Percentiles rank a stretch among this genome's conserved stretches.
Conservation (phyloP, 1,140 invertebrate genomes). For the Sinonovacula constricta region DNA sequence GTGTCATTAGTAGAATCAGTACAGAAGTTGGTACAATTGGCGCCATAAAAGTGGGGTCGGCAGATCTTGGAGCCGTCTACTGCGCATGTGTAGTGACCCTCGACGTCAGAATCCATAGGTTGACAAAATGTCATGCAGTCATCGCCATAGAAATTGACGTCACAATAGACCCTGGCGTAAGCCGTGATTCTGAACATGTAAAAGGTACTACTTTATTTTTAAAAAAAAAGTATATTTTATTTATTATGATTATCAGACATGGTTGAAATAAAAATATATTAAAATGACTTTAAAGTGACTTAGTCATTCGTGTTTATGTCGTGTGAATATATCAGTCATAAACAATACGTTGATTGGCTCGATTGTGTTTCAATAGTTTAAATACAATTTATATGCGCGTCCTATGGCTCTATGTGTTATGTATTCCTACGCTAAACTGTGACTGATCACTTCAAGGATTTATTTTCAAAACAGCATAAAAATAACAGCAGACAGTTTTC, state of each 20-base stretch:
- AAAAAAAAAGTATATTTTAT: background rate
- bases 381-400: too few relatives aligned
- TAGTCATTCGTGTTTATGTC: too few relatives aligned
- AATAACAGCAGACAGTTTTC: too few relatives aligned
- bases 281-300: too few relatives aligned
- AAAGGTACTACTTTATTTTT: background rate
- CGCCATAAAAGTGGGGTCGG: constrained; percentile 24
- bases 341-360: too few relatives aligned
- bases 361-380: too few relatives aligned
- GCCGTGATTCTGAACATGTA: constrained; percentile 23
- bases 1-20: background rate
- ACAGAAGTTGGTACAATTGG: constrained; percentile 23
- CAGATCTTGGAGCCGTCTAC: constrained; percentile 28
- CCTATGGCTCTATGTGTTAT: too few relatives aligned
- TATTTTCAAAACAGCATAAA: too few relatives aligned
- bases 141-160: constrained; percentile 27
- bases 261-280: background rate
- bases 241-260: background rate
- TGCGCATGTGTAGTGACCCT: constrained; percentile 46
- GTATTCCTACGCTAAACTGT: too few relatives aligned
- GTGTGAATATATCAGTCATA: too few relatives aligned
- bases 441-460: too few relatives aligned
- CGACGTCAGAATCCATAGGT: constrained; percentile 11
- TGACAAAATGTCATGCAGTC: constrained; percentile 31
- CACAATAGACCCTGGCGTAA: constrained; percentile 43